Conservation (phyloP, 2,888 invertebrate species). For the Apoderus coryli region DNA sequence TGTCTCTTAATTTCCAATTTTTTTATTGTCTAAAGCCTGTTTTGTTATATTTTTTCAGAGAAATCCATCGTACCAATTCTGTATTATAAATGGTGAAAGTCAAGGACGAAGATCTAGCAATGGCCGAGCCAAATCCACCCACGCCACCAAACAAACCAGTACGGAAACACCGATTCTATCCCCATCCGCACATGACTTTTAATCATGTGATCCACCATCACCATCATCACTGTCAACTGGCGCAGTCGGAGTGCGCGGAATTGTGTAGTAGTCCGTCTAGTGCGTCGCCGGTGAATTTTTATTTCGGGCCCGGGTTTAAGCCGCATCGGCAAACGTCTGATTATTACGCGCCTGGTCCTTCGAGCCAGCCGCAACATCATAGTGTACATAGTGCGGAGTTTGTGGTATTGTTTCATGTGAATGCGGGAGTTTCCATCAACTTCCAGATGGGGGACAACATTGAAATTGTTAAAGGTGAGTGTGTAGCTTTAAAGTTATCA, state of each 20-base stretch:
- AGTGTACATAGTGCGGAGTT: conserved; percentile 34
- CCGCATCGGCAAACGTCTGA: conserved; percentile 28
- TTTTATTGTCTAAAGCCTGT: no score
- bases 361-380: conserved; percentile 11
- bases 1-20: no score
- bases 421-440: conserved; percentile 62
- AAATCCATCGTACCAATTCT: no score
- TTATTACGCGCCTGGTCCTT: conserved; percentile 15
- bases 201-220: no score
- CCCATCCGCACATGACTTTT: no score
- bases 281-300: conserved; percentile 40
- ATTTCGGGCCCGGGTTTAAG: conserved; percentile 45
- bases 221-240: conserved; percentile 35
- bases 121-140: conserved; percentile 19
- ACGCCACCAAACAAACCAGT: conserved; percentile 20
- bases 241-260: conserved; percentile 36
- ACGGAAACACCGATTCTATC: conserved; percentile 15
- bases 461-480: conserved; percentile 61
- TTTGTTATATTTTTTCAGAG: no score
- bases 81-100: conserved; percentile 34
- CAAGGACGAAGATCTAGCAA: conserved; percentile 29
- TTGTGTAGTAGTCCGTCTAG: conserved; percentile 22
- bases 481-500: no score
- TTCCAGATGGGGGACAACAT: conserved; percentile 61
- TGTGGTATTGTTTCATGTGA: conserved; percentile 59